Evolutionary conservation across 2,888 invertebrate genomes (phyloP), one percentile per base, ranked within the genome.

Genomic region (Atethmia centrago): DNA sequence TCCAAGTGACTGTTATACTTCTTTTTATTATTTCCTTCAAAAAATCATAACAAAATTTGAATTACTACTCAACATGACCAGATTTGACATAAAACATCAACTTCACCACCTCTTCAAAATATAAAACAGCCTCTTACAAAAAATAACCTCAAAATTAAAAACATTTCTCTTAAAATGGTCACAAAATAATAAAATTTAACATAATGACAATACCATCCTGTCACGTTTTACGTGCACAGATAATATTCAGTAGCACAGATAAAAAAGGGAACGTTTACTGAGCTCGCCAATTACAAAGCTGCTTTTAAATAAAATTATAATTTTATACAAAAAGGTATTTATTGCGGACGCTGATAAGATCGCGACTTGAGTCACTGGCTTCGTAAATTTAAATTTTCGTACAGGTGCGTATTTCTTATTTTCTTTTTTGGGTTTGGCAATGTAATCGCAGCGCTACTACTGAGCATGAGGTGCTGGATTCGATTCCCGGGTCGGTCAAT

Each of bases 251-350:
- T 53, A 56, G 40, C 77, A 81, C 77, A 83, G 85, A 89, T 87
- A 84, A 89, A 85, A 87, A 85, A 82, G 80, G 77, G 74, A 82
- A 70, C 85, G 82, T 87, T 87, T 81, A 88, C 85, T 83, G 84
- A 85, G 83, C 87, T 79, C 78, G 79, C 87, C 89, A 91, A 90
- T 92, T 92, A 91, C 86, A 85, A 85, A 76, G 72, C 76, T 83
- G 79, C 83, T 85, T 88, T 90, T 87, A 88, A 90, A 92, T 90
- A 76, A 90, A 91, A 91, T 92, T 90, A 92, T 90, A 90, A 91
- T 91, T 90, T 91, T 88, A 90, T 89, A 88, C 88, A 84, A 83
- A 76, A 80, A 77, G 84, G 87, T 88, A 90, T 89, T 90, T 89
- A 90, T 88, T 90, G 84, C 79, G 82, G 80, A 74, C 55, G 73